Percentiles rank a stretch among this genome's conserved stretches.
Evolutionary conservation across 37 sponge, comb jelly and placozoan genomes (phyloP).

Genomic region (Crambe crambe): DNA sequence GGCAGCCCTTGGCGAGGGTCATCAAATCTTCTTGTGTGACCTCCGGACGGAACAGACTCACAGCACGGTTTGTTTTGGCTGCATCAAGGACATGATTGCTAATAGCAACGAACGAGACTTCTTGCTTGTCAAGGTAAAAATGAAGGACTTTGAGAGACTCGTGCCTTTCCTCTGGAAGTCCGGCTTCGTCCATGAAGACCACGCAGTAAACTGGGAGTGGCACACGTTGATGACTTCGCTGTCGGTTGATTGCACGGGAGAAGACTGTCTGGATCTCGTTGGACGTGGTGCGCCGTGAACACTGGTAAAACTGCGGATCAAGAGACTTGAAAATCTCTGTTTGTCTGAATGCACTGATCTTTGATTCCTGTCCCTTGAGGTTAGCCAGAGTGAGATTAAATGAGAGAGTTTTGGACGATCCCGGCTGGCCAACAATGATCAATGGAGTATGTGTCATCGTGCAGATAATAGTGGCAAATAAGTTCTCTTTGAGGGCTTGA

Average conservation of each 20-base stretch:
- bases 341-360: constrained; percentile 50
- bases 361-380: constrained; percentile 84
- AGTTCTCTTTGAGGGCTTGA: constrained; percentile 85
- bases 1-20: constrained; percentile 69
- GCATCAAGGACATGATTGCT: constrained; percentile 93
- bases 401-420: constrained; percentile 91
- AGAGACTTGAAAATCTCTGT: constrained; percentile 74
- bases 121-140: constrained; percentile 81
- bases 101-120: constrained; percentile 93
- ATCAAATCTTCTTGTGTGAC: constrained; percentile 57
- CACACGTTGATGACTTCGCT: constrained; percentile 30
- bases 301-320: constrained; percentile 89
- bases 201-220: constrained; percentile 72
- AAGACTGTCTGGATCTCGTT: constrained; percentile 89
- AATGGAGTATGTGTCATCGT: constrained; percentile 80
- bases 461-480: constrained; percentile 86
- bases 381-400: constrained; percentile 85
- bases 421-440: constrained; percentile 92
- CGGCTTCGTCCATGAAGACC: constrained; percentile 97
- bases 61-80: constrained; percentile 91
- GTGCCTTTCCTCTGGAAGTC: constrained; percentile 87
- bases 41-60: constrained; percentile 82
- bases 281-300: constrained; percentile 89
- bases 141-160: constrained; percentile 95
- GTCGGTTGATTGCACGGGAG: constrained; percentile 78